These are phyloP conservation scores for Drosophila bocqueti DNA, from an alignment of 1,140 invertebrate species.

Conservation along the genomic window DNA sequence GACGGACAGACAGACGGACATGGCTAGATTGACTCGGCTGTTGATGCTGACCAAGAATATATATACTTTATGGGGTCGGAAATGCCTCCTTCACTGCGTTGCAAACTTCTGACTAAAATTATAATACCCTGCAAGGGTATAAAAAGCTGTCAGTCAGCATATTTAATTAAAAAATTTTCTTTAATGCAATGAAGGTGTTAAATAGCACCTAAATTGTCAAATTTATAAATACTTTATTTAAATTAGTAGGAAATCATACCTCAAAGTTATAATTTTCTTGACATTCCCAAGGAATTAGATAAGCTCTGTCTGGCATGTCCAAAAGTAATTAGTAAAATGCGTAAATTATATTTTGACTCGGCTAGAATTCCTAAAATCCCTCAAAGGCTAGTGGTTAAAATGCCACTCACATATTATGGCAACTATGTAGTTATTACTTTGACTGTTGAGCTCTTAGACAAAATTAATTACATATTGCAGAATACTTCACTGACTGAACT, in stretches of 20 bases:
- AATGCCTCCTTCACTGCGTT: too few relatives aligned
- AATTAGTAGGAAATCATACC: background rate
- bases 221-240: background rate
- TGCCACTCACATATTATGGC: background rate
- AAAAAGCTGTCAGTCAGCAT: background rate
- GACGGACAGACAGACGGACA: too few relatives aligned
- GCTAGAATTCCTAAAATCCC: background rate
- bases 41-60: too few relatives aligned
- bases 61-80: too few relatives aligned
- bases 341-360: background rate
- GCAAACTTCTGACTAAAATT: too few relatives aligned
- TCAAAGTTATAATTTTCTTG: background rate
- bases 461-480: background rate
- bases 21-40: too few relatives aligned
- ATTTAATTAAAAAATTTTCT: background rate
- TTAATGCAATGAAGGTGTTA: background rate
- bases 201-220: too few relatives aligned
- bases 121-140: too few relatives aligned
- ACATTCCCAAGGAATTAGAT: background rate
- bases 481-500: too few relatives aligned
- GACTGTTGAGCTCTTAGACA: background rate
- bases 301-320: background rate
- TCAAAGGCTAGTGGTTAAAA: background rate
- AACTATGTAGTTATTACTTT: background rate
- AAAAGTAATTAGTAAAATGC: background rate